A percentile compares a stretch with the other conserved stretches of the same genome.
phyloP scores from a whole-genome alignment of 2,113 vertebrate species.

The Numenius arquata region DNA sequence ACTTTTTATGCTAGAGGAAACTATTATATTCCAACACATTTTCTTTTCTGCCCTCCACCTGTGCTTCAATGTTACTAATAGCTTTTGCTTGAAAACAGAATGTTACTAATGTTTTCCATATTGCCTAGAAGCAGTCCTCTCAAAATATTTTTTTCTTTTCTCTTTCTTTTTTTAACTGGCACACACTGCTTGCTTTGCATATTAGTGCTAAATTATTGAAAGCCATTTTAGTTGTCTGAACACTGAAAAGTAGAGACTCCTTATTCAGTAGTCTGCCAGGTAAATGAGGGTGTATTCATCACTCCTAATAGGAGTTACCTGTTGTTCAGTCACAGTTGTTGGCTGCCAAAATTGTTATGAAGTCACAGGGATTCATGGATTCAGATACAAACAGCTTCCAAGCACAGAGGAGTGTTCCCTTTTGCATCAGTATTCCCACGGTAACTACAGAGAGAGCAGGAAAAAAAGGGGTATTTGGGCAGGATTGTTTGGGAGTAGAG shows the following conservation, averaged over 20 bases:
- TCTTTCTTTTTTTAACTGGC: not conserved
- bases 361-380: not conserved
- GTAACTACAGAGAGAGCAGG: not conserved
- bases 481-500: not conserved
- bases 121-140: not conserved
- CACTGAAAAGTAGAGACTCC: not conserved
- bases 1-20: not conserved
- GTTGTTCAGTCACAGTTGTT: not conserved
- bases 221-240: not conserved
- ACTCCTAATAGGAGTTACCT: not conserved
- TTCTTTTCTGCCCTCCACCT: not conserved
- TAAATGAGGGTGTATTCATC: not conserved
- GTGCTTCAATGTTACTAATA: not conserved
- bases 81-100: not conserved
- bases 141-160: not conserved
- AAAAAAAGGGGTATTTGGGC: not conserved
- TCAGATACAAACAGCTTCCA: not conserved
- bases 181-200: not conserved
- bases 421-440: not conserved
- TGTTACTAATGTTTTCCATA: not conserved
- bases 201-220: not conserved
- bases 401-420: not conserved
- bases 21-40: not conserved
- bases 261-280: not conserved
- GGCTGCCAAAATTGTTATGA: not conserved